phyloP scores from a whole-genome alignment of 2,888 invertebrate genomes.

The Notodonta dromedarius region DNA sequence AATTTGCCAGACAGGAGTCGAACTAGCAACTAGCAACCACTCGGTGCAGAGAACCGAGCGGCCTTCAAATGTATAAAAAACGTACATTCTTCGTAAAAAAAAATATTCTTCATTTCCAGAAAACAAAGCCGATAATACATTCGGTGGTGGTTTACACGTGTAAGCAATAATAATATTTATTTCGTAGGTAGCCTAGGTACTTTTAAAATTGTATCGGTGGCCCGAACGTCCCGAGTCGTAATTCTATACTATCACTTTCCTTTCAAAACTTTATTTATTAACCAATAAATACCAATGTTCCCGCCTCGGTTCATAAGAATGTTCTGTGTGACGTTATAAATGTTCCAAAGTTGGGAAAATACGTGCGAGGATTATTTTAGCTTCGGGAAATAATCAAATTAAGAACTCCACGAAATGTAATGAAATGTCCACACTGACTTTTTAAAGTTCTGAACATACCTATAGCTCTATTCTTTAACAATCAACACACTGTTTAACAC shows the following conservation, averaged over 20 bases:
- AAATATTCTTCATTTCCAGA: too few relatives aligned
- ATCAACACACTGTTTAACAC: neutral
- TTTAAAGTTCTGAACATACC: too few relatives aligned
- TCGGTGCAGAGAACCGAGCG: too few relatives aligned
- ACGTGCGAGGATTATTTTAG: conserved; percentile 47
- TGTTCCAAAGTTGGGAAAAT: conserved; percentile 43
- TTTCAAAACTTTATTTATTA: conserved; percentile 27
- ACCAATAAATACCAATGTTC: conserved; percentile 24
- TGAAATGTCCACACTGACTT: conserved; percentile 27
- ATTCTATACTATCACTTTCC: conserved; percentile 20
- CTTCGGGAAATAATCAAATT: conserved; percentile 53
- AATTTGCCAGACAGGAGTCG: too few relatives aligned
- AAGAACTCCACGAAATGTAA: conserved; percentile 48
- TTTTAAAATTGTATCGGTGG: neutral
- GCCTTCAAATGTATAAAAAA: too few relatives aligned
- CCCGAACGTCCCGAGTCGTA: neutral
- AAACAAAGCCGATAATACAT: too few relatives aligned
- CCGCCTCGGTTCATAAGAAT: conserved; percentile 22
- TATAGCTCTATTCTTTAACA: too few relatives aligned
- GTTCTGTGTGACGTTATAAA: conserved; percentile 34
- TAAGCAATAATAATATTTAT: too few relatives aligned
- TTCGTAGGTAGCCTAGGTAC: too few relatives aligned
- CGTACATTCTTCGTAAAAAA: too few relatives aligned
- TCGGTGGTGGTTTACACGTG: too few relatives aligned
- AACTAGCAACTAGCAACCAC: too few relatives aligned